A percentile compares a stretch with the other conserved stretches of the same genome.
phyloP scores from a whole-genome alignment of 2,113 vertebrate genomes.

The Ailurus styani region DNA sequence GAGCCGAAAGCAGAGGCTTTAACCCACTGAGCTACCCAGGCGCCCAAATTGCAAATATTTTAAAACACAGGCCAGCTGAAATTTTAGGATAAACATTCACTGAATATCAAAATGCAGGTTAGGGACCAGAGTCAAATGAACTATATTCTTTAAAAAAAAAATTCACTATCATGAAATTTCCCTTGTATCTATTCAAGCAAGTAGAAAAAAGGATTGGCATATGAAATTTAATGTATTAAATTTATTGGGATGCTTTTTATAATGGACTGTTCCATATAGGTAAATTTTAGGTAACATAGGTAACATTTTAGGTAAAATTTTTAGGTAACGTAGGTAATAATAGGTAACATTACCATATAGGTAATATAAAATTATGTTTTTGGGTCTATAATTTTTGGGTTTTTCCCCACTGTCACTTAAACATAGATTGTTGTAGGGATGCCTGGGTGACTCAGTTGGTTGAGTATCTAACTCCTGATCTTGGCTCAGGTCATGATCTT shows the following conservation, averaged over 20 bases:
- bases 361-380: neutral
- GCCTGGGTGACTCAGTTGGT: neutral
- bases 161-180: neutral
- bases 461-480: neutral
- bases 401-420: neutral
- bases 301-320: no score
- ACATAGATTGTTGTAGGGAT: neutral
- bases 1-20: no score
- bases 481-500: neutral
- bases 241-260: neutral
- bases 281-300: no score
- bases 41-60: neutral
- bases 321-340: no score
- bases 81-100: conserved; percentile 12
- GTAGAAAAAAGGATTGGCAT: neutral
- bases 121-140: neutral
- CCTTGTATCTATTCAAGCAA: neutral
- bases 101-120: neutral
- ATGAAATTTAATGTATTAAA: neutral
- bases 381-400: neutral
- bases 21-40: no score
- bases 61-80: neutral
- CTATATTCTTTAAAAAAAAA: neutral
- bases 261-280: neutral
- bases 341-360: no score